Percentiles rank a stretch among this genome's conserved stretches.
These are phyloP conservation scores for Contarinia nasturtii DNA, from an alignment of 1,140 invertebrate genomes.

Conservation along the genomic window DNA sequence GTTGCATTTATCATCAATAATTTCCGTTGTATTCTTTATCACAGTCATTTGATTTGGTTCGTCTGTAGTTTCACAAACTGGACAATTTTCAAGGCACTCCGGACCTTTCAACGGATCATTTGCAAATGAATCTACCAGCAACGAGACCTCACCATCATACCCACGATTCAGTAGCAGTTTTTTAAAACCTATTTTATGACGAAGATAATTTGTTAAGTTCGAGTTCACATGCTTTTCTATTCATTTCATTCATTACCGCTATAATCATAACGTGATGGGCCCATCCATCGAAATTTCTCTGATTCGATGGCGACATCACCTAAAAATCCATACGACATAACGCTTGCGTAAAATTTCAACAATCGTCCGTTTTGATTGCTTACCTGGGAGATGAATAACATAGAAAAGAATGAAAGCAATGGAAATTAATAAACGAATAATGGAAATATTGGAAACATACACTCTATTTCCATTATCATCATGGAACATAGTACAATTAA, in stretches of 20 bases:
- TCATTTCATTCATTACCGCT: conserved; percentile 31
- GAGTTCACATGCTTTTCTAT: neutral
- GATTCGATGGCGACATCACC: conserved; percentile 70
- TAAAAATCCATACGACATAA: conserved; percentile 74
- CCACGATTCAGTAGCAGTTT: conserved; percentile 47
- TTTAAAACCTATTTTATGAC: conserved; percentile 38
- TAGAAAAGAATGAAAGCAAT: too few species aligned
- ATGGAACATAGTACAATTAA: too few species aligned
- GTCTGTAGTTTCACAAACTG: neutral
- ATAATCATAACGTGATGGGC: conserved; percentile 70
- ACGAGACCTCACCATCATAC: conserved; percentile 49
- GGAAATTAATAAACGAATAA: too few species aligned
- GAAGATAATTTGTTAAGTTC: too few species aligned
- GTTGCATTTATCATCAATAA: neutral
- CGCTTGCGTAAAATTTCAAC: conserved; percentile 54
- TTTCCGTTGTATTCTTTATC: neutral
- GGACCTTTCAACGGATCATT: neutral
- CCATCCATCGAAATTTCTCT: conserved; percentile 74
- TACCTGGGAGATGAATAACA: too few species aligned
- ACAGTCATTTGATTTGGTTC: neutral
- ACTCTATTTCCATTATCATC: too few species aligned
- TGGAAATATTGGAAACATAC: too few species aligned
- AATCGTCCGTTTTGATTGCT: conserved; percentile 36
- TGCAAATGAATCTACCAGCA: neutral
- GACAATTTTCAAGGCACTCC: conserved; percentile 1